Conservation (phyloP, 2,888 invertebrate species). For the Serrognathus titanus region DNA sequence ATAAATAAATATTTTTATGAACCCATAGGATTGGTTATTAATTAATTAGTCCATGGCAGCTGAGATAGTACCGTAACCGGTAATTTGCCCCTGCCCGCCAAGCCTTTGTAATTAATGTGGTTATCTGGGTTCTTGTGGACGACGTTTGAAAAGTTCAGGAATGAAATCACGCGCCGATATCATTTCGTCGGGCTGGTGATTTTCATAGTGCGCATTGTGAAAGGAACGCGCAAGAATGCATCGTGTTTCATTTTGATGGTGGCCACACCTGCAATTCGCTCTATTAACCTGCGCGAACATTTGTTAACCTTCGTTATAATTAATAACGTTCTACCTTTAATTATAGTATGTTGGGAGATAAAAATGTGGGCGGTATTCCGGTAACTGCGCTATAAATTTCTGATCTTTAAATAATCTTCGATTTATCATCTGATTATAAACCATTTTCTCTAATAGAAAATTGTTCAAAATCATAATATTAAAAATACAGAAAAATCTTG, state of each 20-base stretch:
- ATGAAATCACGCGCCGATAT: background rate
- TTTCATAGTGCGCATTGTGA: background rate
- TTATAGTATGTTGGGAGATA: background rate
- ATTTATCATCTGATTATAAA: no score
- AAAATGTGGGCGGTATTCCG: background rate
- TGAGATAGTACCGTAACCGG: no score
- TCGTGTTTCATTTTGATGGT: background rate
- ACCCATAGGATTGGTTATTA: no score
- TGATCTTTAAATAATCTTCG: background rate
- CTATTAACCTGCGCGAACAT: background rate
- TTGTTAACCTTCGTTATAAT: background rate
- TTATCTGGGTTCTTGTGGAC: no score
- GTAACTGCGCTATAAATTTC: background rate
- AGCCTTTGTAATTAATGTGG: no score
- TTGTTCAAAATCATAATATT: no score
- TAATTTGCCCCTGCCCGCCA: no score
- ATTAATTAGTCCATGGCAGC: no score
- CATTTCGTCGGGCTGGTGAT: background rate
- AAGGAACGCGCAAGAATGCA: background rate
- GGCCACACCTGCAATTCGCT: background rate
- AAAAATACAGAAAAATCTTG: no score
- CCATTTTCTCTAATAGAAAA: no score
- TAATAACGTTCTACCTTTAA: background rate
- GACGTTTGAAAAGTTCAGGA: no score
- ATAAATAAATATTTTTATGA: no score